Percentiles rank a stretch among this genome's conserved stretches.
Evolutionary conservation across 2,797 vertebrate species (phyloP).

Genomic region (Spinus pinus): DNA sequence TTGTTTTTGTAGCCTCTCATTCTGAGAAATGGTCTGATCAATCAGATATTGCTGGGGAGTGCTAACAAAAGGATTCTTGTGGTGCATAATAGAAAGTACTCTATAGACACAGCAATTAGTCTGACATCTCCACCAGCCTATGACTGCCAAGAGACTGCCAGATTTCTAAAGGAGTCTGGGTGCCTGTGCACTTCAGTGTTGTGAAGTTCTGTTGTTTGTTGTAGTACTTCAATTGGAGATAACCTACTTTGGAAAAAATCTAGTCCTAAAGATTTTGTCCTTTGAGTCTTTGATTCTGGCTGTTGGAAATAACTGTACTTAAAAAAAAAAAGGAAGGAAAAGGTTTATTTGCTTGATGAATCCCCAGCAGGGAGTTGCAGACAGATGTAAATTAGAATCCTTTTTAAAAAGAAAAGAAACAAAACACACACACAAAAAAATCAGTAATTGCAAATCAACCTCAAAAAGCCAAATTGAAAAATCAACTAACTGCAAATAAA

Average conservation of each 20-base stretch:
- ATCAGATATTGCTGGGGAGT: background rate
- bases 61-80: background rate
- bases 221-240: background rate
- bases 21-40: background rate
- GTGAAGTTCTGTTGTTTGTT: background rate
- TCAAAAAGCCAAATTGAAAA: constrained; percentile 6
- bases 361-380: background rate
- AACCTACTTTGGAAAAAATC: background rate
- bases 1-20: background rate
- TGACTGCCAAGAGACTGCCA: background rate
- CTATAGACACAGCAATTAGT: background rate
- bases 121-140: background rate
- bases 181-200: background rate
- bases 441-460: constrained; percentile 11
- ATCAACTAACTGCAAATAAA: constrained; percentile 37
- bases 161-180: background rate
- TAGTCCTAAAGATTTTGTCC: background rate
- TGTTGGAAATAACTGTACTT: background rate
- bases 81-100: background rate
- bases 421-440: background rate
- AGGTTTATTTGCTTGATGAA: background rate
- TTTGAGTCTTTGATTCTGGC: background rate
- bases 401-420: background rate
- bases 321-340: background rate
- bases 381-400: background rate